Evolutionary conservation across 2,797 vertebrate species (phyloP).

Genomic region (Rhinogobio ventralis): DNA sequence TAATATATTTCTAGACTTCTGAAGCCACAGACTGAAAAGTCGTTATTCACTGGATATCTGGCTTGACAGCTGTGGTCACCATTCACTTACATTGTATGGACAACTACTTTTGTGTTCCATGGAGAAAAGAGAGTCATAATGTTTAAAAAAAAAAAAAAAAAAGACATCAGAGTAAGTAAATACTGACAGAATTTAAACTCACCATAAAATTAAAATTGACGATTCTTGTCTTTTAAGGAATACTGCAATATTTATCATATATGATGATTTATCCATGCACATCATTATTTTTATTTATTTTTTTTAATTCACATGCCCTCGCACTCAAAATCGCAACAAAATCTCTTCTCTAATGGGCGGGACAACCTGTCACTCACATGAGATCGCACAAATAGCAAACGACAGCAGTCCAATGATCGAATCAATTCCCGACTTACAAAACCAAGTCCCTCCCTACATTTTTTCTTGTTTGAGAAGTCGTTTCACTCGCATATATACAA

Average conservation of each 20-base stretch:
- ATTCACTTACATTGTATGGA: not conserved
- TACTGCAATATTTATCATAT: not conserved
- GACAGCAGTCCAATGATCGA: not conserved
- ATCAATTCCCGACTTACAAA: not conserved
- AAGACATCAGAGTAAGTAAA: not conserved
- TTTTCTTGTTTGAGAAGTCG: not conserved
- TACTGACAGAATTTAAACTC: not conserved
- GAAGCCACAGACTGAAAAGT: not conserved
- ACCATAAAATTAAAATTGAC: too few species aligned
- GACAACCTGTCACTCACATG: not conserved
- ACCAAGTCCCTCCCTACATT: not conserved
- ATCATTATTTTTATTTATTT: not conserved
- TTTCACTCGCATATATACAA: not conserved
- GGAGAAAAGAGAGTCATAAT: not conserved
- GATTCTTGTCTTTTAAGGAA: not conserved
- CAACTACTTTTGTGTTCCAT: not conserved
- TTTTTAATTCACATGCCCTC: too few species aligned
- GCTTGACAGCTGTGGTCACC: constrained; percentile 7
- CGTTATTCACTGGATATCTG: not conserved
- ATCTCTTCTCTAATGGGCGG: not conserved
- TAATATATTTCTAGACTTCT: not conserved
- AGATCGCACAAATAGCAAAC: not conserved
- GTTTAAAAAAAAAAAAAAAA: too few species aligned
- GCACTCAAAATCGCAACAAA: not conserved
- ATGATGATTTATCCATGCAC: not conserved